Evolutionary conservation across 2,113 vertebrate species (phyloP).

Genomic region (Pelusios castaneus): DNA sequence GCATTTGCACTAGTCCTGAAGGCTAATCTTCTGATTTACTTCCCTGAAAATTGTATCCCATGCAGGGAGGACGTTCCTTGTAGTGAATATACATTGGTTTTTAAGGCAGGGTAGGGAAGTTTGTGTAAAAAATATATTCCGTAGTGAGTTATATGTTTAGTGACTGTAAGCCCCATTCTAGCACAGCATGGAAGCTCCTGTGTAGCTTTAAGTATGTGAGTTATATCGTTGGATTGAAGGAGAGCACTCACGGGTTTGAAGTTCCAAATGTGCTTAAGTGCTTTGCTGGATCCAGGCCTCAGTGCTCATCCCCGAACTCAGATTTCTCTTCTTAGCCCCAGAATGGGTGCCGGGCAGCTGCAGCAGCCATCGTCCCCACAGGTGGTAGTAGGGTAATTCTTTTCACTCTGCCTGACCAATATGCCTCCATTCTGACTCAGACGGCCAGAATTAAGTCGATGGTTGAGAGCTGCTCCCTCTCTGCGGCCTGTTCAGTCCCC

Average conservation of each 20-base stretch:
- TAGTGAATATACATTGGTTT: neutral
- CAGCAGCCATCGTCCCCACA: rapidly evolving
- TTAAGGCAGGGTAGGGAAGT: neutral
- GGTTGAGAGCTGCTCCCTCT: neutral
- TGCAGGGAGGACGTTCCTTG: neutral
- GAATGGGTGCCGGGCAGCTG: neutral
- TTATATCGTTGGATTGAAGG: neutral
- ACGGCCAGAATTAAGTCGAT: neutral
- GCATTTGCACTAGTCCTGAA: neutral
- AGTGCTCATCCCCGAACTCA: neutral
- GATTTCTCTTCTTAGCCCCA: neutral
- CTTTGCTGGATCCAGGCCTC: neutral
- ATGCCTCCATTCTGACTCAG: neutral
- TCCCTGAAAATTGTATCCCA: constrained; percentile 25
- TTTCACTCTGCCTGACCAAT: neutral
- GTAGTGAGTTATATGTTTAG: neutral
- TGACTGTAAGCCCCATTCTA: neutral
- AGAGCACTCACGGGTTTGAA: neutral
- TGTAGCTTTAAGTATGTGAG: neutral
- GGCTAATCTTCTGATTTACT: constrained; percentile 25
- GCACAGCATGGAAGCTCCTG: neutral
- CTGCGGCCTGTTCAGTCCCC: neutral
- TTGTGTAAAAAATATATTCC: neutral
- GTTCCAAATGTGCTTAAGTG: neutral
- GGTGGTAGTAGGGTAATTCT: neutral